phyloP scores from a whole-genome alignment of 2,888 invertebrate genomes.

The Meandrusa payeni region DNA sequence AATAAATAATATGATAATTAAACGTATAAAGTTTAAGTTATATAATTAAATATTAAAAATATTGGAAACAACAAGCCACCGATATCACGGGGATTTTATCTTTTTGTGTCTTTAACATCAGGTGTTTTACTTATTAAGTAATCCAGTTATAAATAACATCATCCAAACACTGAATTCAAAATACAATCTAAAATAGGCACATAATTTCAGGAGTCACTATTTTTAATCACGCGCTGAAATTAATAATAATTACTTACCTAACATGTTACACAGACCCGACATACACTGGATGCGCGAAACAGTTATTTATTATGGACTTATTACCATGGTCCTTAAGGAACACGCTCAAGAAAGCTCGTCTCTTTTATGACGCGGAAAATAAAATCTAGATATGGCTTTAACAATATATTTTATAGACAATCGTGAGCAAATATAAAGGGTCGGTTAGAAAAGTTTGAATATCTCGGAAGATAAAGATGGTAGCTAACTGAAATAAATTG shows the following conservation, averaged over 20 bases:
- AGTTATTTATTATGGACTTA: slow-evolving; percentile 64
- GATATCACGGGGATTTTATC: too few relatives aligned
- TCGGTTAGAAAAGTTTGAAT: too few relatives aligned
- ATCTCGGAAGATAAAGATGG: too few relatives aligned
- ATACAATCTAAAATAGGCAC: slow-evolving; percentile 14
- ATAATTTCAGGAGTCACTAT: slow-evolving; percentile 23
- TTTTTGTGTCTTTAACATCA: too few relatives aligned
- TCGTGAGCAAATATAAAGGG: too few relatives aligned
- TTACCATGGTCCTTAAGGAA: slow-evolving; percentile 44
- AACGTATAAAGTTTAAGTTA: too few relatives aligned
- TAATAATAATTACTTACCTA: slow-evolving; percentile 30
- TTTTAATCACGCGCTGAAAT: slow-evolving; percentile 30
- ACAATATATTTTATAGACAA: too few relatives aligned
- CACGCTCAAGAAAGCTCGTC: slow-evolving; percentile 40
- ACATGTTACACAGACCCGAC: slow-evolving; percentile 27
- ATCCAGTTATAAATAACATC: not conserved
- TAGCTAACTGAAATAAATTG: too few relatives aligned
- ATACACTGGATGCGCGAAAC: slow-evolving; percentile 40
- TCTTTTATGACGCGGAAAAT: slow-evolving; percentile 26
- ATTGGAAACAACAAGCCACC: too few relatives aligned
- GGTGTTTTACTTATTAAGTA: too few relatives aligned
- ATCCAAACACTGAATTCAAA: slow-evolving; percentile 17
- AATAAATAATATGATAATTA: too few relatives aligned
- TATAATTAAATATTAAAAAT: too few relatives aligned
- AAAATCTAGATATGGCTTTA: slow-evolving; percentile 11